Evolutionary conservation across 2,888 invertebrate species (phyloP), one percentile per base, ranked within the genome.

Genomic region (Cyclophora punctaria): DNA sequence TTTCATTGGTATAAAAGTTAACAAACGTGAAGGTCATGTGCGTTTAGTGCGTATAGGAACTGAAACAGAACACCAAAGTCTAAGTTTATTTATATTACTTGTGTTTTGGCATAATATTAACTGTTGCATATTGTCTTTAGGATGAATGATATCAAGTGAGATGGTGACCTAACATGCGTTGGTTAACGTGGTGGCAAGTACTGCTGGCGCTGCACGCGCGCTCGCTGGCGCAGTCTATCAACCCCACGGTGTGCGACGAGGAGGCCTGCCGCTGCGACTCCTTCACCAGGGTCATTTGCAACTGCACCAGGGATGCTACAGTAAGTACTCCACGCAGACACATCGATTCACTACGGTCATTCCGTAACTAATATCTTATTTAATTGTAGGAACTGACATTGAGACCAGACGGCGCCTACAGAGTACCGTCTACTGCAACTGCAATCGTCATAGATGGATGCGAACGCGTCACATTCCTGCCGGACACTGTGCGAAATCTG

Each of bases 361-460:
- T 35, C 35, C 7, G 3, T n/a, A 20, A 20, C 42, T 35, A 34
- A 4, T 34, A 48, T 7, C 41, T 7, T 7, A 37, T 47, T 35
- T 6, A 43, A 35, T 52, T 64, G 35, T 77, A 93, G 93, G 90
- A 90, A 66, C 81, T 93, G 74, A 86, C 90, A 37, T 71, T 93
- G 53, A 86, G 91, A 45, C 87, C 90, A 4, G 86, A 90, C 52
- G 90, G 90, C 35, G 83, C 89, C n/a, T 86, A 84, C 63, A 74
- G 85, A 58, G 76, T 91, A 48, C 89, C 90, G 49, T 67, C 84
- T 4, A 85, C 88, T 48, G 83, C 90, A 5, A 90, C 90, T 49
- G 88, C 87, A 51, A 92, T 96, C 61, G 85, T 90, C 58, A 90
- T 96, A 53, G 86, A 90, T 55, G 91, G 92, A 70, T 96, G 96